Conservation (phyloP, 2,888 invertebrate species). For the Diloba caeruleocephala region DNA sequence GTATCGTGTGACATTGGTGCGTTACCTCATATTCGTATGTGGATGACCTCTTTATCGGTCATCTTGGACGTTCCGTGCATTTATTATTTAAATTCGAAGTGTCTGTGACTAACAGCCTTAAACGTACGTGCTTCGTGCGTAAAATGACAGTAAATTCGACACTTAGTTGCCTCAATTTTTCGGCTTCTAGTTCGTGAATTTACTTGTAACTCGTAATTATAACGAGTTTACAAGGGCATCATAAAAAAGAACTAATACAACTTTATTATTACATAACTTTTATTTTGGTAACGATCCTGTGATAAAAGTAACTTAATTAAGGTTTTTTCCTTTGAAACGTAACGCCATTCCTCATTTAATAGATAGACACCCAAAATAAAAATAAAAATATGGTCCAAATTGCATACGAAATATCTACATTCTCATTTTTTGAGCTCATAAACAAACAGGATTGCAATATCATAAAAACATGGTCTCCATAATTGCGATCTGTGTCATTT, state of each 20-base stretch:
- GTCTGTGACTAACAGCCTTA: conserved; percentile 74
- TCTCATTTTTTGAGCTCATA: no score
- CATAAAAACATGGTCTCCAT: no score
- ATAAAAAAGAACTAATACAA: conserved; percentile 17
- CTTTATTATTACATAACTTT: conserved; percentile 27
- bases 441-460: no score
- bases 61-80: conserved; percentile 79
- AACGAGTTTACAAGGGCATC: conserved; percentile 11
- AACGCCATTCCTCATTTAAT: no score
- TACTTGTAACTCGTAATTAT: conserved; percentile 15
- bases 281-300: conserved; percentile 10
- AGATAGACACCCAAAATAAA: no score
- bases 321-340: no score
- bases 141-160: conserved; percentile 54
- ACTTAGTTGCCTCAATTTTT: conserved; percentile 49
- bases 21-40: conserved; percentile 79
- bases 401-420: no score
- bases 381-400: no score
- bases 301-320: conserved; percentile 12
- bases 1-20: conserved; percentile 58
- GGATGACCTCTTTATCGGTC: conserved; percentile 83
- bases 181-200: conserved; percentile 8
- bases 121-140: conserved; percentile 62
- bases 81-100: conserved; percentile 79
- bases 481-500: no score